Evolutionary conservation across 2,888 invertebrate genomes (phyloP).

Genomic region (Cistogaster globosa): DNA sequence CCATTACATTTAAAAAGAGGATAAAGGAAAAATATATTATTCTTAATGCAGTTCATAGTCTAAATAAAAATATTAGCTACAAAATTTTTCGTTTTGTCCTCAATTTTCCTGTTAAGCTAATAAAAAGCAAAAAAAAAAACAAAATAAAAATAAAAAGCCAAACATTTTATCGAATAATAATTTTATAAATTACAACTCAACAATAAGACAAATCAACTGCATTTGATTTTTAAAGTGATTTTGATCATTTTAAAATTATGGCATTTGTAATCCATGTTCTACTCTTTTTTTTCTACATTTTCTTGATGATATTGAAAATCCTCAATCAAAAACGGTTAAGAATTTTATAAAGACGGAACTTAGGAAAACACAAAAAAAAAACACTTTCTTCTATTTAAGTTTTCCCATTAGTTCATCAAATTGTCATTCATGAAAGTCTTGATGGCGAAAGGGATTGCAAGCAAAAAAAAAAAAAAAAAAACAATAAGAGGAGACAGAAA

Average conservation of each 20-base stretch:
- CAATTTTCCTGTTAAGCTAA: too few relatives aligned
- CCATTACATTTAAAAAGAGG: too few relatives aligned
- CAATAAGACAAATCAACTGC: conserved; percentile 42
- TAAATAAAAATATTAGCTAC: too few relatives aligned
- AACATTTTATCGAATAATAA: conserved; percentile 3
- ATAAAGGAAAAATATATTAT: too few relatives aligned
- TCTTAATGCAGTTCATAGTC: too few relatives aligned
- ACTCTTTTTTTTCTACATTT: conserved; percentile 8
- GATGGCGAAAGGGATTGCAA: conserved; percentile 35
- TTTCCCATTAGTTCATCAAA: conserved; percentile 70
- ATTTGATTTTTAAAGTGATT: conserved; percentile 44
- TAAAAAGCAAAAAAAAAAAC: neutral
- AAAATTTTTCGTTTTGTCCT: too few relatives aligned
- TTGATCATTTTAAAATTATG: conserved; percentile 35
- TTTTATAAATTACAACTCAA: conserved; percentile 1
- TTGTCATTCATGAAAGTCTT: conserved; percentile 66
- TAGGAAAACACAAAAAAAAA: conserved; percentile 6
- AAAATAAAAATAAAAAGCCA: too few relatives aligned
- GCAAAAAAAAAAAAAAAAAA: conserved; percentile 24
- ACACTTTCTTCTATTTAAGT: conserved; percentile 60
- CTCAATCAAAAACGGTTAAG: conserved; percentile 23
- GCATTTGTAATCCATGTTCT: too few relatives aligned
- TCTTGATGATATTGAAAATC: conserved; percentile 43
- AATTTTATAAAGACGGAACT: conserved; percentile 18
- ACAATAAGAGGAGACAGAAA: conserved; percentile 23